These are phyloP conservation scores for Microchrysa polita DNA, from an alignment of 2,888 invertebrate genomes.

Conservation along the genomic window DNA sequence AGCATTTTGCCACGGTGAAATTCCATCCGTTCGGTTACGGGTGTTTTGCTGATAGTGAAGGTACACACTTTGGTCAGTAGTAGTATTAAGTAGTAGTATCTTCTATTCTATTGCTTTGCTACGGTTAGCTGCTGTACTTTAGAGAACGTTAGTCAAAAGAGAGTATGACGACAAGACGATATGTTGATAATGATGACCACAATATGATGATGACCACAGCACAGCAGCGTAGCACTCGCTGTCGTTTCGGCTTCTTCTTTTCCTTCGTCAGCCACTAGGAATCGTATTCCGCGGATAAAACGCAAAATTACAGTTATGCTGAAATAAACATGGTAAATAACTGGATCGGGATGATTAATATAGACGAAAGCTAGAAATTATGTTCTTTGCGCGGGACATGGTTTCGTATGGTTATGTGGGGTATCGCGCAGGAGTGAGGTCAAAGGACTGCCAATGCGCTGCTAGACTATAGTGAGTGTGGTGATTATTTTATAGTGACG, in stretches of 20 bases:
- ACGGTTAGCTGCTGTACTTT: not conserved
- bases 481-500: constrained; percentile 6
- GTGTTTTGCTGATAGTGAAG: no score
- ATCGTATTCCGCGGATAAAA: constrained; percentile 9
- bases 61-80: no score
- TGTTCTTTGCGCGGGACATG: not conserved
- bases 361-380: constrained; percentile 19
- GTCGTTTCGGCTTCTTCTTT: no score
- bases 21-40: constrained; percentile 12
- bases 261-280: constrained; percentile 3
- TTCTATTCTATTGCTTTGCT: no score
- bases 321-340: constrained; percentile 36
- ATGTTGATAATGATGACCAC: constrained; percentile 23
- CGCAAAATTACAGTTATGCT: constrained; percentile 30
- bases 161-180: not conserved
- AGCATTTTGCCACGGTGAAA: constrained; percentile 38
- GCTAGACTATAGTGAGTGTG: no score
- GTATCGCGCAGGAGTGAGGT: not conserved
- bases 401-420: not conserved
- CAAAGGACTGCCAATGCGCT: constrained; percentile 23
- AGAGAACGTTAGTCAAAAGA: not conserved
- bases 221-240: no score
- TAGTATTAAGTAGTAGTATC: no score
- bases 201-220: not conserved
- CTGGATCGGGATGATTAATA: constrained; percentile 41